A percentile compares a stretch with the other conserved stretches of the same genome.
phyloP scores from a whole-genome alignment of 2,113 vertebrate species.

The Bubo blakistoni region DNA sequence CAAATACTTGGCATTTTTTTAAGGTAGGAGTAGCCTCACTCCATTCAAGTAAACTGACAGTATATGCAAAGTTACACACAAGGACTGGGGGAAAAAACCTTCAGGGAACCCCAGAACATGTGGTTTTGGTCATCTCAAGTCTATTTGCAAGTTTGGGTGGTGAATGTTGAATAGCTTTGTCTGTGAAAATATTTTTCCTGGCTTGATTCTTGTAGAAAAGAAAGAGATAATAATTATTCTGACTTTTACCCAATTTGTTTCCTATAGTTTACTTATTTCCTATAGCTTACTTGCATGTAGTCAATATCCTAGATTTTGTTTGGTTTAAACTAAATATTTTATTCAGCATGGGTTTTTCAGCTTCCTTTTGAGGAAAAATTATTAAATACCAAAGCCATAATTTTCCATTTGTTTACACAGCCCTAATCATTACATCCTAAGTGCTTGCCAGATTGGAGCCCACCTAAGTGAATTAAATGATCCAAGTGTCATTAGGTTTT shows the following conservation, averaged over 20 bases:
- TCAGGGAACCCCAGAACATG: not conserved
- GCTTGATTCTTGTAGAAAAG: not conserved
- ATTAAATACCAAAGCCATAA: not conserved
- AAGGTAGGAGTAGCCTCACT: not conserved
- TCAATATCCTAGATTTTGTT: not conserved
- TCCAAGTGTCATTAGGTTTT: not conserved
- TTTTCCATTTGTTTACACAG: conserved; percentile 16
- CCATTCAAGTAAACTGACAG: not conserved
- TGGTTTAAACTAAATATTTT: not conserved
- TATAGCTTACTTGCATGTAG: not conserved
- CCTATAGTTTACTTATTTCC: not conserved
- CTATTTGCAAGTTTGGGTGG: not conserved
- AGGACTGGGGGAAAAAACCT: not conserved
- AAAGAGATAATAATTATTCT: not conserved
- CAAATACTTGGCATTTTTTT: not conserved
- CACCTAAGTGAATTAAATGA: conserved; percentile 17
- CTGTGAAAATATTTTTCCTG: not conserved
- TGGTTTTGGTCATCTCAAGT: not conserved
- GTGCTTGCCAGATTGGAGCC: not conserved
- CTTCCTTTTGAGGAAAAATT: not conserved
- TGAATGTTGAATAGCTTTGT: not conserved
- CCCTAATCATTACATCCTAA: not conserved
- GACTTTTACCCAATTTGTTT: not conserved
- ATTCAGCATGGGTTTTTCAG: not conserved
- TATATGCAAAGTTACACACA: not conserved